Percentiles rank a stretch among this genome's conserved stretches.
Evolutionary conservation across 2,797 vertebrate species (phyloP).

Genomic region (Orientallactaga sibirica): DNA sequence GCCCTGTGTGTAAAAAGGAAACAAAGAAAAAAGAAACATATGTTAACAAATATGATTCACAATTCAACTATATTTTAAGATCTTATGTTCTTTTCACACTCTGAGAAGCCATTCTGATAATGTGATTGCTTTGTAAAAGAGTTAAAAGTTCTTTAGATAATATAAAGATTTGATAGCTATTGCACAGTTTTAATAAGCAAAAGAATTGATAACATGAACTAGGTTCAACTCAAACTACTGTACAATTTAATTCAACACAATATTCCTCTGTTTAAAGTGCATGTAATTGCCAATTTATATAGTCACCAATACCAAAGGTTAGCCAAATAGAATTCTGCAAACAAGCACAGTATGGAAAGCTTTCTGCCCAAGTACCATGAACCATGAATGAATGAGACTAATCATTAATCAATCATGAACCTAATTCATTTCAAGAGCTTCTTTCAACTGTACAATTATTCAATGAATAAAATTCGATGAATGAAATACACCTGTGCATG

Average conservation of each 20-base stretch:
- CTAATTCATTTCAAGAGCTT: slow-evolving; percentile 70
- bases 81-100: slow-evolving; percentile 67
- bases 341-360: slow-evolving; percentile 62
- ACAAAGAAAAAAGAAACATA: background rate
- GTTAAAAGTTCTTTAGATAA: slow-evolving; percentile 44
- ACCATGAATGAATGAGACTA: slow-evolving; percentile 70
- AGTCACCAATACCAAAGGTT: slow-evolving; percentile 75
- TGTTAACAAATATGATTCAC: slow-evolving; percentile 22
- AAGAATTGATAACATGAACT: slow-evolving; percentile 68
- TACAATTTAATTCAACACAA: slow-evolving; percentile 79
- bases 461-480: slow-evolving; percentile 49
- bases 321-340: slow-evolving; percentile 75
- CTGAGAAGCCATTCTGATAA: slow-evolving; percentile 67
- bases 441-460: slow-evolving; percentile 65
- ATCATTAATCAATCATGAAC: slow-evolving; percentile 77
- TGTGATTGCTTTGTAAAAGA: slow-evolving; percentile 72
- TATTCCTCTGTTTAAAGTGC: slow-evolving; percentile 80
- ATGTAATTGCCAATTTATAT: slow-evolving; percentile 82
- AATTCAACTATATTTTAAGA: slow-evolving; percentile 68
- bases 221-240: slow-evolving; percentile 61
- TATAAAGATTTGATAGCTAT: slow-evolving; percentile 67
- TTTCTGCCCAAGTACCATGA: slow-evolving; percentile 53
- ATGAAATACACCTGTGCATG: slow-evolving; percentile 56
- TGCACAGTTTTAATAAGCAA: slow-evolving; percentile 75
- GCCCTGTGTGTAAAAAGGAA: background rate